These are phyloP conservation scores for Malacoctenus gilli DNA, from an alignment of 2,797 vertebrate species.

Conservation along the genomic window DNA sequence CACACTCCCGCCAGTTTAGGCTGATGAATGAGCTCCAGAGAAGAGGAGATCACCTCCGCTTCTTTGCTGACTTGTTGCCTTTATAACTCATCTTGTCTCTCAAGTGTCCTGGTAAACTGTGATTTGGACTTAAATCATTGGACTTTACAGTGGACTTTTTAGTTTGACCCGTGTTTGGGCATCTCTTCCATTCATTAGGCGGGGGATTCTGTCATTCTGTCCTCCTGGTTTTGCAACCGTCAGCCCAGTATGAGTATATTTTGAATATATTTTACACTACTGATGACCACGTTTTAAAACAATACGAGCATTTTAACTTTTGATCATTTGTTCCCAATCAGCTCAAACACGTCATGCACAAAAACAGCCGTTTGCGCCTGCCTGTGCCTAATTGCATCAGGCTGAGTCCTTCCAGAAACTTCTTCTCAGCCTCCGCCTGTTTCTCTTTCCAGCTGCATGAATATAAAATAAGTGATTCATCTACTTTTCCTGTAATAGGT, in stretches of 20 bases:
- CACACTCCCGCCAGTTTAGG: too few relatives aligned
- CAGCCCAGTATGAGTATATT: slow-evolving; percentile 37
- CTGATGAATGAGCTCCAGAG: too few relatives aligned
- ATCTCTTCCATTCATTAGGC: slow-evolving; percentile 43
- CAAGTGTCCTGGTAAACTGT: too few relatives aligned
- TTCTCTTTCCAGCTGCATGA: slow-evolving; percentile 28
- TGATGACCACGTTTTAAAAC: slow-evolving; percentile 39
- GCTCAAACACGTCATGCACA: too few relatives aligned
- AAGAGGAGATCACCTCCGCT: too few relatives aligned
- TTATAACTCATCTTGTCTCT: too few relatives aligned
- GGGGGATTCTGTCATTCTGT: slow-evolving; percentile 50
- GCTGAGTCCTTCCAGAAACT: slow-evolving; percentile 18
- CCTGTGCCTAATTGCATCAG: slow-evolving; percentile 1
- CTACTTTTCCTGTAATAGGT: slow-evolving; percentile 33
- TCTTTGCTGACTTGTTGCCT: too few relatives aligned
- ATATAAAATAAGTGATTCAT: slow-evolving; percentile 47
- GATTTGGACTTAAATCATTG: too few relatives aligned
- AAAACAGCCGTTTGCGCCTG: neutral
- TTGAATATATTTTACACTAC: slow-evolving; percentile 43
- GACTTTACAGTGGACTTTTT: slow-evolving; percentile 65
- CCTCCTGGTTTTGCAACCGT: slow-evolving; percentile 53
- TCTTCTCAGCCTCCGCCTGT: slow-evolving; percentile 21
- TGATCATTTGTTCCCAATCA: too few relatives aligned
- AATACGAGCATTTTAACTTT: slow-evolving; percentile 13
- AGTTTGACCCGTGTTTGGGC: slow-evolving; percentile 52